Evolutionary conservation across 2,797 vertebrate species (phyloP).

Genomic region (Karalla daura): DNA sequence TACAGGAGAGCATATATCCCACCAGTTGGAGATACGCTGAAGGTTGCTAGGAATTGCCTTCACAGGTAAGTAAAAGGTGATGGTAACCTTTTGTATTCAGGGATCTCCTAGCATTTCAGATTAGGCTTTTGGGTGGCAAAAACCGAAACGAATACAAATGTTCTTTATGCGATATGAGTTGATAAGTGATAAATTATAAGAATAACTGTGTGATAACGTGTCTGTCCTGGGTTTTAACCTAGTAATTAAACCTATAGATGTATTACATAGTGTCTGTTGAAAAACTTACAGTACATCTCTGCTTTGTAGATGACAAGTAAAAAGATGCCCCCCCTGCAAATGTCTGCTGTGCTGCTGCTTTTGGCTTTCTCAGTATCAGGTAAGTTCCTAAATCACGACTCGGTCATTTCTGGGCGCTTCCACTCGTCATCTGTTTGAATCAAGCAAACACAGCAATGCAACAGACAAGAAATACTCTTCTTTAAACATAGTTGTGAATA

Average conservation of each 20-base stretch:
- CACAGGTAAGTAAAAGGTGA: constrained; percentile 45
- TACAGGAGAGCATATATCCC: constrained; percentile 10
- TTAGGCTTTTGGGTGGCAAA: neutral
- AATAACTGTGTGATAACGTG: too few relatives aligned
- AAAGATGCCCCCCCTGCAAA: constrained; percentile 60
- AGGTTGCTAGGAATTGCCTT: constrained; percentile 19
- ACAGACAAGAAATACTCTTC: too few relatives aligned
- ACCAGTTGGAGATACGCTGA: constrained; percentile 49
- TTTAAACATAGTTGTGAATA: too few relatives aligned
- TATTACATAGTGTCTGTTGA: neutral
- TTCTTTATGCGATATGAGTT: too few relatives aligned
- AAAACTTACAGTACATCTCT: constrained; percentile 26
- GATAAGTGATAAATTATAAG: neutral
- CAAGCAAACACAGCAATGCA: too few relatives aligned
- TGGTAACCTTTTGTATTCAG: neutral
- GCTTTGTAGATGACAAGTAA: constrained; percentile 46
- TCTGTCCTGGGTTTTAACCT: too few relatives aligned
- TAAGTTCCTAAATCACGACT: constrained; percentile 41
- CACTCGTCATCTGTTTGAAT: neutral
- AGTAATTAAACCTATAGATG: neutral
- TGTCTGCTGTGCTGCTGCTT: constrained; percentile 57
- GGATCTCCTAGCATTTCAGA: neutral
- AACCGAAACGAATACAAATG: neutral
- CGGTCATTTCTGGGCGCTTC: neutral
- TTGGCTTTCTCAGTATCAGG: constrained; percentile 56